These are phyloP conservation scores for Synergus japonicus DNA, from an alignment of 2,888 invertebrate genomes.

Conservation along the genomic window DNA sequence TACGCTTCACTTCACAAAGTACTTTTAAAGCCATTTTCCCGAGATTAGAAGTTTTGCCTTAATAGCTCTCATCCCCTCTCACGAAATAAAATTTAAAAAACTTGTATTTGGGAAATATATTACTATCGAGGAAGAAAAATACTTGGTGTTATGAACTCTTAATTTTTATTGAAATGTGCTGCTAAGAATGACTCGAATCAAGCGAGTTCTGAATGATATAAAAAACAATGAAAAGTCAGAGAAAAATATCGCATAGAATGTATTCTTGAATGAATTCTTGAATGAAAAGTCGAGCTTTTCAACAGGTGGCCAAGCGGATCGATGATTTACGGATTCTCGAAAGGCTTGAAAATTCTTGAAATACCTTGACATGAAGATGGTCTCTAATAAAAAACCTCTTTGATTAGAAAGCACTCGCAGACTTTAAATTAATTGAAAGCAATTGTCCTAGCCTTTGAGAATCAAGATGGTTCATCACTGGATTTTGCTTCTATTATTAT, in stretches of 20 bases:
- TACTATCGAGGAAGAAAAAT: not conserved
- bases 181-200: no score
- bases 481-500: not conserved
- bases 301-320: conserved; percentile 57
- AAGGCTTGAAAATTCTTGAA: conserved; percentile 6
- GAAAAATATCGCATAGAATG: not conserved
- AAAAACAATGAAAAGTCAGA: not conserved
- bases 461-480: not conserved
- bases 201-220: not conserved
- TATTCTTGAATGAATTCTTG: not conserved
- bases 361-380: not conserved
- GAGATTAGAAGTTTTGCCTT: not conserved
- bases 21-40: not conserved
- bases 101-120: not conserved
- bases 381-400: not conserved
- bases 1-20: not conserved
- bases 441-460: not conserved
- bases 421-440: not conserved
- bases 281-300: conserved; percentile 44
- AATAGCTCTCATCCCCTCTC: not conserved
- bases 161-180: no score
- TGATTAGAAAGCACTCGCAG: not conserved
- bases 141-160: no score
- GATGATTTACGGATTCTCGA: not conserved
- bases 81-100: not conserved